Evolutionary conservation across 2,113 vertebrate species (phyloP), one percentile per base, ranked within the genome.

Genomic region (Nyctereutes procyonoides): DNA sequence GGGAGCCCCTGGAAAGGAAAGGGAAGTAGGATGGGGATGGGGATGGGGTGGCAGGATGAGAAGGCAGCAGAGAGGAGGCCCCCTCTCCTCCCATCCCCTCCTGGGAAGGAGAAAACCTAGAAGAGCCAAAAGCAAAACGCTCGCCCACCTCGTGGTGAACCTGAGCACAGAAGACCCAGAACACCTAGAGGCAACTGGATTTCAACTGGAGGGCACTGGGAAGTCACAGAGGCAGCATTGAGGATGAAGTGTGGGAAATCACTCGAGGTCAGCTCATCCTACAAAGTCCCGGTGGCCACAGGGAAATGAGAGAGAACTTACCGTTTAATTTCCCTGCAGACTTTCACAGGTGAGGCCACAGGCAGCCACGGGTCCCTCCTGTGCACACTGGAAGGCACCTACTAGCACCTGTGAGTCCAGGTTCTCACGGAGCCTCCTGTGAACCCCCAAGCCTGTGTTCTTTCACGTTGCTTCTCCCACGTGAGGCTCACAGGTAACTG

Each of bases 121-220:
- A 22, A 51, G 3, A 62, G 26, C 24, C 20, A 8, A 58, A 8
- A 35, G 83, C 1, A 3, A 80, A 53, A 63, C 1, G 30, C 28
- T n/a, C 9, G 4, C 32, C 67, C 26, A 67, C 30, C 30, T 48
- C 3, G 1, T 10, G 12, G 9, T 0, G 22, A 15, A 60, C 58
- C 63, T 22, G 53, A 11, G 28, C 58, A 5, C 28, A 15, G 4
- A 11, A 16, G 43, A 48, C 35, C 0, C 1, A 20, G 17, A 5
- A 22, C 2, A 1, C 6, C 84, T n/a, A 0, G 4, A 26, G 74
- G 38, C 73, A 43, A 13, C 28, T 3, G 1, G 28, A 56, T 8
- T 48, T 43, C 30, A 17, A 1, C 0, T 3, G 3, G 67, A 56
- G 14, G 58, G 38, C 32, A 3, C 22, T 0, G 0, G 24, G 71